phyloP scores from a whole-genome alignment of 2,888 invertebrate genomes.

The Patella depressa region DNA sequence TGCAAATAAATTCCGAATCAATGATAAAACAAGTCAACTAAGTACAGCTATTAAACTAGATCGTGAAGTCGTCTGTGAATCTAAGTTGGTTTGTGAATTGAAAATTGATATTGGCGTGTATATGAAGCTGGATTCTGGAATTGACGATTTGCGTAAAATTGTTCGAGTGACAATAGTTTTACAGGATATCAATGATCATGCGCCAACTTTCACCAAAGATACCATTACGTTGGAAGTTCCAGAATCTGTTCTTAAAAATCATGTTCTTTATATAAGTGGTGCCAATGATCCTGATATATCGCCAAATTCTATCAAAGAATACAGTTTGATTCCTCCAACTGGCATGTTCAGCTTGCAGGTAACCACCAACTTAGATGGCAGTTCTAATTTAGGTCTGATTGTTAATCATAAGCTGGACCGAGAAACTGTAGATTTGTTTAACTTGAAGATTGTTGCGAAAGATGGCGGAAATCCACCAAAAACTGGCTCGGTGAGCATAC shows the following conservation, averaged over 20 bases:
- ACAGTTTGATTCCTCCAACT: constrained; percentile 49
- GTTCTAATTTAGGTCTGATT: constrained; percentile 54
- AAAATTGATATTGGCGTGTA: constrained; percentile 1
- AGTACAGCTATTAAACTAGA: neutral
- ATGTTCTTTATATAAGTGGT: constrained; percentile 48
- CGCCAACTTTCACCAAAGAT: constrained; percentile 48
- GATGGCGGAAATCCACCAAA: constrained; percentile 58
- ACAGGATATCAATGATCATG: constrained; percentile 57
- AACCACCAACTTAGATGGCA: constrained; percentile 45
- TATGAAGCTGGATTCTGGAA: neutral
- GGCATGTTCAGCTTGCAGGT: constrained; percentile 55
- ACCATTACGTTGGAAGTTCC: constrained; percentile 48
- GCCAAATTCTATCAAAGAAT: constrained; percentile 53
- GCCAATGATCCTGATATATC: constrained; percentile 55
- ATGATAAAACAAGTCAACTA: neutral
- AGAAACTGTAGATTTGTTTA: constrained; percentile 55
- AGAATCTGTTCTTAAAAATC: constrained; percentile 47
- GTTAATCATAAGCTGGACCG: constrained; percentile 58
- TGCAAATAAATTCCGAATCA: neutral
- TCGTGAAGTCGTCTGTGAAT: neutral
- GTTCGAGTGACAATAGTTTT: constrained; percentile 27
- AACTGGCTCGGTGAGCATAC: constrained; percentile 56
- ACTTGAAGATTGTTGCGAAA: constrained; percentile 54
- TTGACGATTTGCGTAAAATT: constrained; percentile 9
- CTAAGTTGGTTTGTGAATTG: neutral